Evolutionary conservation across 2,888 invertebrate species (phyloP).

Genomic region (Eupithecia dodoneata): DNA sequence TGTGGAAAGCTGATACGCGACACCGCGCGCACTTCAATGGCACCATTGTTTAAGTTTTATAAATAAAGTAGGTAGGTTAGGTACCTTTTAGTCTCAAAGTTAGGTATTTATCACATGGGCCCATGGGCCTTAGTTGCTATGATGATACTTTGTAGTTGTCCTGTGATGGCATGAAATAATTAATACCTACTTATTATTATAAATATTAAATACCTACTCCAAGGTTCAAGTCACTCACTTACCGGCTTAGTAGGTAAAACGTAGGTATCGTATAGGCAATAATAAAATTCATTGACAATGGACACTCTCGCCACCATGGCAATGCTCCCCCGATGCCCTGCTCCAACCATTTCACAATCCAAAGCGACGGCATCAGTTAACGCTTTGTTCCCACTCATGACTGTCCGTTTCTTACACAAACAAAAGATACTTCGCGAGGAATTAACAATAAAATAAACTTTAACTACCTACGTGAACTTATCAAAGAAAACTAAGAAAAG

Average conservation of each 20-base stretch:
- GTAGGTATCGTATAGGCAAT: conserved; percentile 27
- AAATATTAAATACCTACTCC: too few species aligned
- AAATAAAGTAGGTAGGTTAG: too few species aligned
- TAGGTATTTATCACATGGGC: too few species aligned
- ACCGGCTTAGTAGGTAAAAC: conserved; percentile 25
- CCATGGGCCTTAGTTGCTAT: too few species aligned
- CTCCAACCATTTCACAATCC: conserved; percentile 17
- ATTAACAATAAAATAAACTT: background rate
- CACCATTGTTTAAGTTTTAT: too few species aligned
- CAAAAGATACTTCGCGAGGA: background rate
- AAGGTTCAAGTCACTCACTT: conserved; percentile 5
- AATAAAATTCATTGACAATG: conserved; percentile 28
- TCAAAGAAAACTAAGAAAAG: background rate
- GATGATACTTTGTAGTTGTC: too few species aligned
- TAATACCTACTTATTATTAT: too few species aligned
- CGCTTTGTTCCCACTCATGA: background rate
- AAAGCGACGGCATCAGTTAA: background rate
- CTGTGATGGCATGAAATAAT: too few species aligned
- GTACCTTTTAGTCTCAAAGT: too few species aligned
- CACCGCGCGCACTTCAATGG: too few species aligned
- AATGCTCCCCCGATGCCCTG: background rate
- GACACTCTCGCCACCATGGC: conserved; percentile 31
- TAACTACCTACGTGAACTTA: background rate
- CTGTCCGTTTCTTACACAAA: background rate
- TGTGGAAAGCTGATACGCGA: too few species aligned